Evolutionary conservation across 2,113 vertebrate species (phyloP).

Genomic region (Hyla sarda): DNA sequence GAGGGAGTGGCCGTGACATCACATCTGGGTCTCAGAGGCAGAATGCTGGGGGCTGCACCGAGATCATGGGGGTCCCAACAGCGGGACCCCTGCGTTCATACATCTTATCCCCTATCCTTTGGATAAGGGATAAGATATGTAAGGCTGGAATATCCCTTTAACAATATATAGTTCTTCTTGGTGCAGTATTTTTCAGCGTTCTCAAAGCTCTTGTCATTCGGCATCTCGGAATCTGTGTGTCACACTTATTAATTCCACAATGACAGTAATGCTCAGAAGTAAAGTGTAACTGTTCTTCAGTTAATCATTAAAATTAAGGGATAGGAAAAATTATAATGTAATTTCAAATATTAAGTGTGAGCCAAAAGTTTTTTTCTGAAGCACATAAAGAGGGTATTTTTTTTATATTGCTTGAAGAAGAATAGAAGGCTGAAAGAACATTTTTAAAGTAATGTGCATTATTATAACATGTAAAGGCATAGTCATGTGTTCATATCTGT

Average conservation of each 20-base stretch:
- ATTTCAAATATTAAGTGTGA: conserved; percentile 72
- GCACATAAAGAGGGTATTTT: conserved; percentile 7
- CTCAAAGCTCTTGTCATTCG: conserved; percentile 67
- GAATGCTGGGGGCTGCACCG: no score
- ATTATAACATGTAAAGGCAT: neutral
- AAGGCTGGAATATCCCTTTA: neutral
- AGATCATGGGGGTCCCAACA: no score
- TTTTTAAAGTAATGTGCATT: neutral
- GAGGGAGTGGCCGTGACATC: no score
- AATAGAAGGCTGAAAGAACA: neutral
- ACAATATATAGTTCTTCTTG: neutral
- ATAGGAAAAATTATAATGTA: conserved; percentile 66
- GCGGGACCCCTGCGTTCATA: no score
- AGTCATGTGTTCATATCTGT: neutral
- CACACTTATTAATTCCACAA: conserved; percentile 71
- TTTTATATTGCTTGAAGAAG: conserved; percentile 31
- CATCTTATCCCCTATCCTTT: no score
- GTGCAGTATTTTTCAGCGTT: neutral
- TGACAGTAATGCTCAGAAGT: conserved; percentile 67
- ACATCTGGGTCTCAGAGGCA: no score
- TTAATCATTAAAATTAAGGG: conserved; percentile 75
- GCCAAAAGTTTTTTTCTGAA: conserved; percentile 64
- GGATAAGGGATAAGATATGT: no score
- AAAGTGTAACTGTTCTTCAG: conserved; percentile 72
- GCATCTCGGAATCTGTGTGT: conserved; percentile 61